Conservation (phyloP, 2,797 vertebrate genomes). For the Trachops cirrhosus region DNA sequence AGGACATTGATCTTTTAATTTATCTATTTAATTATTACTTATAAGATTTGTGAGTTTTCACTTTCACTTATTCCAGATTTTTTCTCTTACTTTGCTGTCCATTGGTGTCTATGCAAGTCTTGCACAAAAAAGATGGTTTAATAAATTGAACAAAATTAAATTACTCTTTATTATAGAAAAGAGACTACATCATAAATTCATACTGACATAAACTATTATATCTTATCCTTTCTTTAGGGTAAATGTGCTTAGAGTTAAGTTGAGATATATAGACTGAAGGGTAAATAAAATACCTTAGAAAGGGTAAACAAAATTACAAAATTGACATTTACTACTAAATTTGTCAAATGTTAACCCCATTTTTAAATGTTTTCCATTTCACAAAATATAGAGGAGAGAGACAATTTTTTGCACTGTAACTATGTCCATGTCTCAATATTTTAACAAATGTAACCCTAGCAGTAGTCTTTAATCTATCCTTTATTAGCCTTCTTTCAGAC, state of each 20-base stretch:
- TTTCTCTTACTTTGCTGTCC: not conserved
- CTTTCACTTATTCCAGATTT: not conserved
- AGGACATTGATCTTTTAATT: not conserved
- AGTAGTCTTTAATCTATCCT: not conserved
- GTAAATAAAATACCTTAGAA: not conserved
- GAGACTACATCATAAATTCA: not conserved
- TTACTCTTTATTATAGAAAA: not conserved
- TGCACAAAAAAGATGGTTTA: not conserved
- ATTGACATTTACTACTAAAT: not conserved
- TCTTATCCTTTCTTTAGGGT: not conserved
- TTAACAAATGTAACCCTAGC: not conserved
- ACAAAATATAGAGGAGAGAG: not conserved
- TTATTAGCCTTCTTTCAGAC: slow-evolving; percentile 23
- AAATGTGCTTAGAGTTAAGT: not conserved
- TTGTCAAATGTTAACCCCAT: not conserved
- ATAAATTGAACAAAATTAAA: not conserved
- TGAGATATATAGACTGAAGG: not conserved
- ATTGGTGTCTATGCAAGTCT: not conserved
- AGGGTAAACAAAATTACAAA: not conserved
- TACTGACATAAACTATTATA: not conserved
- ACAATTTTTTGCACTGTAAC: not conserved
- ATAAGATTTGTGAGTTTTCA: not conserved
- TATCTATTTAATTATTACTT: not conserved
- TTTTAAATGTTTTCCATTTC: not conserved
- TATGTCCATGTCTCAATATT: not conserved